Evolutionary conservation across 2,888 invertebrate genomes (phyloP), one percentile per base, ranked within the genome.

Genomic region (Hemicrepidius hirtus): DNA sequence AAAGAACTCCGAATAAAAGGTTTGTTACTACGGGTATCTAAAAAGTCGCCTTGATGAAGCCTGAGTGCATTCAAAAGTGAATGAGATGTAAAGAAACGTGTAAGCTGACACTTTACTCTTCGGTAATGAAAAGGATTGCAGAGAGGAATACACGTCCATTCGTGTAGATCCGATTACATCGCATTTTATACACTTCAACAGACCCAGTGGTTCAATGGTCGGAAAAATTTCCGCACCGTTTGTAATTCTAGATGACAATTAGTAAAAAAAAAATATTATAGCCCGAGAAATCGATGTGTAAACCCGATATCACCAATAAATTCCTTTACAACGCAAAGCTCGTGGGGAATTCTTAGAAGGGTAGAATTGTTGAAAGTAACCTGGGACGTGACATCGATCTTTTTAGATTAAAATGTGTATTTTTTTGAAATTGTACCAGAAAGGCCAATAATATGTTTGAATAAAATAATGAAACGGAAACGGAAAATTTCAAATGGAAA

Each of bases 31-130:
- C 13, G 59, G 28, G 16, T 16, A 67, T 32, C 44, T 50, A 60
- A 60, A 32, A 49, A 62, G 49, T 37, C 50, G 50, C 60, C 18
- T 62, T 62, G 60, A 68, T 50, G 62, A 68, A 68, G 62, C 50
- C 50, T 68, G 68, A 62, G 32, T 50, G 68, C 40, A 68, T 60
- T 68, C 49, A 68, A 60, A 60, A 41, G 35, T 50, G 60, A 60
- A 60, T 49, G 60, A 68, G 46, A 21, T 60, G 35, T 28, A 49
- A 9, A 49, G 49, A 6, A 67, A 44, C 32, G 13, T 20, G 66
- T 67, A 67, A 67, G 41, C 28, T 24, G 44, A 57, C 66, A 67
- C 66, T 46, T 64, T 53, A 37, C 44, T 50, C 46, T 60, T 49
- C 13, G 18, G 40, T 50, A 59, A 68, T 59, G 49, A 37, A 59